phyloP scores from a whole-genome alignment of 2,888 invertebrate species.

The Eledone cirrhosa region DNA sequence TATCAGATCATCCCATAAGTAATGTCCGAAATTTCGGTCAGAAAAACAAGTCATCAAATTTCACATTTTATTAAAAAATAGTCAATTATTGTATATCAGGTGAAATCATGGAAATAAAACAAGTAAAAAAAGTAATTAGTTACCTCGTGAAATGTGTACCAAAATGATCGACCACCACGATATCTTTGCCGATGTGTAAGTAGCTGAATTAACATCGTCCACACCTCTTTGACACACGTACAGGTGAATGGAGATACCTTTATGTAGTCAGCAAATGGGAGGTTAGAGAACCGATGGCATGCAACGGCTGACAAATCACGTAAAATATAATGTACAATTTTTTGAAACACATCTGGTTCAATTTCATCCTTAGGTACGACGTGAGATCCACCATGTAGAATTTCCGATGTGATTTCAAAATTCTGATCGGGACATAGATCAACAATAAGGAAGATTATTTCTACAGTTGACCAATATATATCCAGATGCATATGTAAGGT shows the following conservation, averaged over 20 bases:
- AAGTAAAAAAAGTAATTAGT: too few relatives aligned
- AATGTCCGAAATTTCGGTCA: too few relatives aligned
- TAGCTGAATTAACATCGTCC: conserved; percentile 44
- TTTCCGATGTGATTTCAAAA: not conserved
- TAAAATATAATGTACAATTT: not conserved
- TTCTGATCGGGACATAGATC: conserved; percentile 40
- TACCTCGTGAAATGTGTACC: conserved; percentile 11
- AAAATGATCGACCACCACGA: conserved; percentile 30
- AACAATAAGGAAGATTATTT: conserved; percentile 39
- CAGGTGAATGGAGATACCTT: conserved; percentile 43
- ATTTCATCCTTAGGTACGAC: not conserved
- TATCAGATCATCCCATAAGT: too few relatives aligned
- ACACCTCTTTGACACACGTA: conserved; percentile 49
- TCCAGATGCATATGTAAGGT: conserved; percentile 49
- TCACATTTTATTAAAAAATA: too few relatives aligned
- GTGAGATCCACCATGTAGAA: conserved; percentile 26
- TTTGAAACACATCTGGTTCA: conserved; percentile 9
- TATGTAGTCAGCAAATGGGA: conserved; percentile 20
- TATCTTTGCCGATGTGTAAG: conserved; percentile 39
- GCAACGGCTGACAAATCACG: not conserved
- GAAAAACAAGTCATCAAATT: too few relatives aligned
- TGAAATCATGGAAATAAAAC: not conserved
- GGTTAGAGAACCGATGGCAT: not conserved
- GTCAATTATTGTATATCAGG: not conserved
- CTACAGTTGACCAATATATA: conserved; percentile 47